Conservation (phyloP, 2,113 vertebrate species). For the Larimichthys polyactis region DNA sequence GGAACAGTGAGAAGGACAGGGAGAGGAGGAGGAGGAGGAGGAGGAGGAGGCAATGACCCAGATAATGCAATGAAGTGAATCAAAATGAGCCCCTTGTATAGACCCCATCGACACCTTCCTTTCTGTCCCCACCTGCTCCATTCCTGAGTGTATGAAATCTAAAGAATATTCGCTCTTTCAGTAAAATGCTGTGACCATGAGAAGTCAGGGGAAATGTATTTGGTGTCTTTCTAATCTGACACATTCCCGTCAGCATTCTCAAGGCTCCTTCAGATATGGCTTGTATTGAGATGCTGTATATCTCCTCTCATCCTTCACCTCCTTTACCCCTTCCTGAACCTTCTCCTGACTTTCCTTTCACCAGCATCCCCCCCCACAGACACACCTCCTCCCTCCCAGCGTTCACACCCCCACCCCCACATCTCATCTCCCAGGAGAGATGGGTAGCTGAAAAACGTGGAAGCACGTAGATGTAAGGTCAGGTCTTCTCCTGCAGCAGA, state of each 20-base stretch:
- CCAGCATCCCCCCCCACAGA: not conserved
- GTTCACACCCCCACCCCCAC: slow-evolving; percentile 12
- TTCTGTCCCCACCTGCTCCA: not conserved
- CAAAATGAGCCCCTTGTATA: slow-evolving; percentile 64
- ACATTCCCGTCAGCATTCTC: not conserved
- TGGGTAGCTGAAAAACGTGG: slow-evolving; percentile 13
- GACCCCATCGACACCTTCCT: slow-evolving; percentile 14
- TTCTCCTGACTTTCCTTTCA: slow-evolving; percentile 32
- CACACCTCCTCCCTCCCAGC: not conserved
- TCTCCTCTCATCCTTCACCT: slow-evolving; percentile 31
- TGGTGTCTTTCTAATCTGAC: not conserved
- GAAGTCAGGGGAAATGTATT: not conserved
- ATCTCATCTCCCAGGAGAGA: slow-evolving; percentile 44
- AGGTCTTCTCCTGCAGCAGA: slow-evolving; percentile 24
- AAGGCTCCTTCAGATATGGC: slow-evolving; percentile 22
- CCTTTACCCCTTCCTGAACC: slow-evolving; percentile 26
- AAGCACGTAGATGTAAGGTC: slow-evolving; percentile 43
- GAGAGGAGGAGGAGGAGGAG: slow-evolving; percentile 28
- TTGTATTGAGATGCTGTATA: not conserved
- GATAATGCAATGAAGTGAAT: slow-evolving; percentile 70
- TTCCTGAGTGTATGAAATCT: not conserved
- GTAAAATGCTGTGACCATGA: not conserved
- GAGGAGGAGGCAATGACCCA: slow-evolving; percentile 70
- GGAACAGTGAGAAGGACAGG: not conserved
- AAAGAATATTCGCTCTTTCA: not conserved